phyloP scores from a whole-genome alignment of 2,888 invertebrate genomes.

The Megalurothrips usitatus region DNA sequence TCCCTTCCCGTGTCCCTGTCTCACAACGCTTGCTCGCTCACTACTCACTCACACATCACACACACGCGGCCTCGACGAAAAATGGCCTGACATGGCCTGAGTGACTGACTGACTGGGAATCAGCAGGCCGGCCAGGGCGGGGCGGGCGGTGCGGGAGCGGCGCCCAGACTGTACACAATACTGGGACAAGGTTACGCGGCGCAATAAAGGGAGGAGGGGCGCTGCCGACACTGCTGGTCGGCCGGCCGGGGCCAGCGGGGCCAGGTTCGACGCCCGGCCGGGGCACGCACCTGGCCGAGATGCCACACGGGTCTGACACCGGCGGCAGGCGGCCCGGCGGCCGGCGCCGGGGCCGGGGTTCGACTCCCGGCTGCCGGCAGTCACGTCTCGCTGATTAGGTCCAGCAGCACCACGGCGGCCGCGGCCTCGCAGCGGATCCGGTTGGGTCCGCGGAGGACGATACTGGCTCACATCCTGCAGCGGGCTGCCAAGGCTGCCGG shows the following conservation, averaged over 20 bases:
- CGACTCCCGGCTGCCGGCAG: not conserved
- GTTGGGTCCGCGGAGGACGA: no score
- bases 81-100: no score
- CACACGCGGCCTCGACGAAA: not conserved
- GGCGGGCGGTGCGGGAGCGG: no score
- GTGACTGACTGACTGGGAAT: not conserved
- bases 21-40: no score
- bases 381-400: not conserved
- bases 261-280: not conserved
- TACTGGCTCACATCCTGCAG: no score
- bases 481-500: no score
- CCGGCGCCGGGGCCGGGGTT: not conserved
- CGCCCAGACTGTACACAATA: not conserved
- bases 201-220: not conserved
- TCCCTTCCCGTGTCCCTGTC: no score
- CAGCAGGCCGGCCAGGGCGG: not conserved
- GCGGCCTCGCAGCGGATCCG: not conserved
- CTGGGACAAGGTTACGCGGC: not conserved
- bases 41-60: not conserved
- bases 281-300: no score
- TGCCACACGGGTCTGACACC: no score
- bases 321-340: no score
- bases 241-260: not conserved
- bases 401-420: not conserved
- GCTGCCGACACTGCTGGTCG: no score